Base-by-base conservation (phyloP, 2,888 invertebrate species). In the Caenorhabditis wallacei region DNA sequence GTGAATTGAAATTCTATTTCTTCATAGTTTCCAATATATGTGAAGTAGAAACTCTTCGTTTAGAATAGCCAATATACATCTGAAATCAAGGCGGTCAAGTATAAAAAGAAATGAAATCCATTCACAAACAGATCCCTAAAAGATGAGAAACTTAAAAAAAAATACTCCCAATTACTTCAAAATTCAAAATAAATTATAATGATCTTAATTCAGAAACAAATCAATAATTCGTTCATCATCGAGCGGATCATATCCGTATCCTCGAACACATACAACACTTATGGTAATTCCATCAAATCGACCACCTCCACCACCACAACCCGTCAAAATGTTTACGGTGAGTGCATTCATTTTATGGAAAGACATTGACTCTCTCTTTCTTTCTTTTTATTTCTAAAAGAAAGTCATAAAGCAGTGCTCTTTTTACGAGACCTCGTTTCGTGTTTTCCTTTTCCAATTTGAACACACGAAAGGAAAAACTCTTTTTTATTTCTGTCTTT, bases 221-320 rank as follows among this genome's bases (percentile, higher is more conserved):
- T 82, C 85, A 75, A 69, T 85, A 20, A 71, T 86, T 24, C 82
- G 85, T 11, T 84, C 87, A 1, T 82, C 85, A 8, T 85, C 87
- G 35, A 82, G 81, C 40, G 82, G 86, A 26, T 83, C 85, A 24
- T 91, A 90, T 63, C 91, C 91, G 37, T 91, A 91, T 78, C 91
- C 91, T 22, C 82, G 91, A 53, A 89, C 89, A 16, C 91, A 91
- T 76, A 87, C 90, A 46, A 89, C 90, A 0, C 63, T 90, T 1
- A 88, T 91, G 88, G 89, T 91, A 5, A 81, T 90, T 20, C 89
- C 90, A 20, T 85, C 87, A 18, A 81, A 74, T 71, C 64, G 84
- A 64, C 84, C 85, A 68, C 63, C 82, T 51, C 76, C 82, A 64
- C 70, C 71, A 61, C 75, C 75, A 35, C 75, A 75, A 53, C 69